Evolutionary conservation across 2,113 vertebrate genomes (phyloP).

Genomic region (Romanogobio albipinnatus): DNA sequence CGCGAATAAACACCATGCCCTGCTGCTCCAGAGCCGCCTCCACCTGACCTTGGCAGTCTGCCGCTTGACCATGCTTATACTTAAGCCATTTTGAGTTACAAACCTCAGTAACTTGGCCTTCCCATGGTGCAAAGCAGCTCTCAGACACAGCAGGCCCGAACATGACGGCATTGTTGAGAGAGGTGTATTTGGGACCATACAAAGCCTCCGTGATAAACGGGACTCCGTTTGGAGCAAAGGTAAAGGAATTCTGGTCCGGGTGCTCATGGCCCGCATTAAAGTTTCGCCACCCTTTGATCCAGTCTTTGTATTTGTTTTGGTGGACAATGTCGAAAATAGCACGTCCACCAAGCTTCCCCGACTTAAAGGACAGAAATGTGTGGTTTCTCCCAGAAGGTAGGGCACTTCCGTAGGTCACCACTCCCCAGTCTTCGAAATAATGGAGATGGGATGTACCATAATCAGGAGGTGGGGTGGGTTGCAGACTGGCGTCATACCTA

Average conservation of each 20-base stretch:
- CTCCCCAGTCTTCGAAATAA: slow-evolving; percentile 98
- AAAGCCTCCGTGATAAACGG: slow-evolving; percentile 96
- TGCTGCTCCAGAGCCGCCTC: slow-evolving; percentile 82
- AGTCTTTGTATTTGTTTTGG: slow-evolving; percentile 91
- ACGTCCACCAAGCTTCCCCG: slow-evolving; percentile 95
- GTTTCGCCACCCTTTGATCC: slow-evolving; percentile 96
- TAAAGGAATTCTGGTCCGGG: slow-evolving; percentile 96
- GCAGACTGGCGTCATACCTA: slow-evolving; percentile 92
- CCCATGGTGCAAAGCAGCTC: slow-evolving; percentile 93
- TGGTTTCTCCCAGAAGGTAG: slow-evolving; percentile 84
- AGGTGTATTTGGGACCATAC: slow-evolving; percentile 95
- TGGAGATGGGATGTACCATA: slow-evolving; percentile 86
- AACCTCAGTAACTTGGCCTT: slow-evolving; percentile 93
- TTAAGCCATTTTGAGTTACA: slow-evolving; percentile 97
- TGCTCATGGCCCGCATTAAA: slow-evolving; percentile 98
- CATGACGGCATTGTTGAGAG: slow-evolving; percentile 92
- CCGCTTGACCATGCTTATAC: slow-evolving; percentile 89
- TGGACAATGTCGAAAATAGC: slow-evolving; percentile 98
- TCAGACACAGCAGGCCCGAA: slow-evolving; percentile 83
- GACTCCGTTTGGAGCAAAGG: slow-evolving; percentile 91
- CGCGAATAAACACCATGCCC: slow-evolving; percentile 90
- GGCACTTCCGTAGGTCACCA: slow-evolving; percentile 92
- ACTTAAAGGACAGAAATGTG: slow-evolving; percentile 96
- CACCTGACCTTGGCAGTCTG: slow-evolving; percentile 85
- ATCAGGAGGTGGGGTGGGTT: slow-evolving; percentile 83